These are phyloP conservation scores for Pseudanteris insignis DNA, from an alignment of 2,888 invertebrate species.

Conservation along the genomic window DNA sequence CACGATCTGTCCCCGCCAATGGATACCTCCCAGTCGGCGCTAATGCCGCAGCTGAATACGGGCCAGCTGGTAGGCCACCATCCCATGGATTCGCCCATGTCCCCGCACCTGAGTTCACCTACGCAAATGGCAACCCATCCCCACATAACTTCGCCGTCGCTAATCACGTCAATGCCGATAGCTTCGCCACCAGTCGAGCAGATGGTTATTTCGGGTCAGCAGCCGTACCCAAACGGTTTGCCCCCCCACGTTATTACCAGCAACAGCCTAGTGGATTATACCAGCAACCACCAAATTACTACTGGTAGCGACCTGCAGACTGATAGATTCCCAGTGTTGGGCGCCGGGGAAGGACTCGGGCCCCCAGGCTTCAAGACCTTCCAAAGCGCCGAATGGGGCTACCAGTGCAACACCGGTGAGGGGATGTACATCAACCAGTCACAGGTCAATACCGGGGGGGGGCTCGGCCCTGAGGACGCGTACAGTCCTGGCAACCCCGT, in stretches of 20 bases:
- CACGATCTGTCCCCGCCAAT: conserved; percentile 64
- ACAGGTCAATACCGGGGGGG: conserved; percentile 81
- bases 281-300: conserved; percentile 76
- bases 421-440: conserved; percentile 71
- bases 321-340: conserved; percentile 13
- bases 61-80: conserved; percentile 63
- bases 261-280: conserved; percentile 66
- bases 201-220: conserved; percentile 65
- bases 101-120: conserved; percentile 63
- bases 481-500: conserved; percentile 58
- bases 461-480: conserved; percentile 73
- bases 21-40: conserved; percentile 66
- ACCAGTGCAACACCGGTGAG: conserved; percentile 70
- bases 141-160: conserved; percentile 65
- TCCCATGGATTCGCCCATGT: conserved; percentile 62
- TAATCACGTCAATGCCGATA: conserved; percentile 65
- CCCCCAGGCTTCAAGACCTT: conserved; percentile 20
- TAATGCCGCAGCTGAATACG: conserved; percentile 64
- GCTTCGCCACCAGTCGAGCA: conserved; percentile 60
- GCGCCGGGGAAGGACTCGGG: background rate
- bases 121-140: conserved; percentile 63
- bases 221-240: conserved; percentile 84
- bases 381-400: conserved; percentile 71
- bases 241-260: conserved; percentile 86
- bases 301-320: conserved; percentile 72